A percentile compares a stretch with the other conserved stretches of the same genome.
phyloP scores from a whole-genome alignment of 2,113 vertebrate species.

The Nannobrachium achirus region DNA sequence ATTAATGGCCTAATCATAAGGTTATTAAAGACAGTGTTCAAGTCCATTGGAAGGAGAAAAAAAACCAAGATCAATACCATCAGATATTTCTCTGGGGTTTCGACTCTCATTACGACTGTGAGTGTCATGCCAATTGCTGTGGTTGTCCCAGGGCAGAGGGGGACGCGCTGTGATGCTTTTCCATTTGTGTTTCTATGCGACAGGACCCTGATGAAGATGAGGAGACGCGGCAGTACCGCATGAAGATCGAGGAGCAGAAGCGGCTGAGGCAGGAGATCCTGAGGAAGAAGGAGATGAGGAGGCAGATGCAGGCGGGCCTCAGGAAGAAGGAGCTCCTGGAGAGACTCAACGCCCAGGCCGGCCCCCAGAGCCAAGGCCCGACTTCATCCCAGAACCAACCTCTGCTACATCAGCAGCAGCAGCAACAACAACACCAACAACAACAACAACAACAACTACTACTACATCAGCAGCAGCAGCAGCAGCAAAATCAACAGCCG shows the following conservation, averaged over 20 bases:
- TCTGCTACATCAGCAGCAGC: slow-evolving; percentile 45
- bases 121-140: slow-evolving; percentile 9
- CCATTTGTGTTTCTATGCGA: slow-evolving; percentile 28
- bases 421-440: slow-evolving; percentile 40
- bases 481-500: slow-evolving; percentile 51
- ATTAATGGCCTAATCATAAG: slow-evolving; percentile 87
- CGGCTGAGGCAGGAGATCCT: slow-evolving; percentile 93
- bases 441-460: background rate
- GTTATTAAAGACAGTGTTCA: slow-evolving; percentile 86
- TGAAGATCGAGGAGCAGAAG: slow-evolving; percentile 98
- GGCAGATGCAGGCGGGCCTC: slow-evolving; percentile 95
- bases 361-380: slow-evolving; percentile 49
- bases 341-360: slow-evolving; percentile 84
- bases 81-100: slow-evolving; percentile 43
- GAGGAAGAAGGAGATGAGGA: slow-evolving; percentile 90
- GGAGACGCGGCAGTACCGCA: slow-evolving; percentile 91
- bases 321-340: slow-evolving; percentile 93
- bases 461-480: slow-evolving; percentile 8
- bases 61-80: slow-evolving; percentile 80
- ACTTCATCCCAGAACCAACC: slow-evolving; percentile 48
- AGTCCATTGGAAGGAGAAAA: slow-evolving; percentile 43
- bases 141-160: background rate
- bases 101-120: slow-evolving; percentile 34
- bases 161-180: slow-evolving; percentile 3
- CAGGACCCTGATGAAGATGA: slow-evolving; percentile 93